Conservation (phyloP, 1,140 invertebrate genomes). For the Oryzaephilus surinamensis region DNA sequence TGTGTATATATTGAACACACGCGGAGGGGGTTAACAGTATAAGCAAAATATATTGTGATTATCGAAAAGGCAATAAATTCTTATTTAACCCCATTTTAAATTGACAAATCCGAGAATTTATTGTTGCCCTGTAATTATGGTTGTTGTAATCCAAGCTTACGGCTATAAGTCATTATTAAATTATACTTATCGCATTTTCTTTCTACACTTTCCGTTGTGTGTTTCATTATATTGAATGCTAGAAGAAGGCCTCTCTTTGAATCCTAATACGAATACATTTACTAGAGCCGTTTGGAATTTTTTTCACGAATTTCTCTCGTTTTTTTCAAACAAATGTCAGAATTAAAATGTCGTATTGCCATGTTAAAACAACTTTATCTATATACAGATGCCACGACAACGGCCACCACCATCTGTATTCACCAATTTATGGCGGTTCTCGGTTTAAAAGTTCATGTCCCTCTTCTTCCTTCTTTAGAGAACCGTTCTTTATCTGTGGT, state of each 20-base stretch:
- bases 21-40: too few relatives aligned
- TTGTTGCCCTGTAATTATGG: constrained; percentile 16
- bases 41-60: too few relatives aligned
- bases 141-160: constrained; percentile 23
- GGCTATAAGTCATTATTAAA: constrained; percentile 22
- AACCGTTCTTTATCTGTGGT: constrained; percentile 28
- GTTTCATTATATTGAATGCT: too few relatives aligned
- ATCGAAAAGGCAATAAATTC: constrained; percentile 23
- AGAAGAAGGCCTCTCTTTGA: too few relatives aligned
- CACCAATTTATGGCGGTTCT: constrained; percentile 27
- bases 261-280: too few relatives aligned
- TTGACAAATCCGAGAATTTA: constrained; percentile 22
- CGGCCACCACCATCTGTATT: constrained; percentile 25
- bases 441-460: constrained; percentile 27
- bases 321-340: constrained; percentile 22
- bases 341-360: constrained; percentile 29
- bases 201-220: too few relatives aligned
- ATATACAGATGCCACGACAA: constrained; percentile 27
- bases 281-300: too few relatives aligned
- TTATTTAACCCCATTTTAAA: constrained; percentile 13
- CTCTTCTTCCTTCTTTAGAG: background rate
- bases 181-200: constrained; percentile 17
- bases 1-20: too few relatives aligned
- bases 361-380: constrained; percentile 29
- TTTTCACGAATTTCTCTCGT: background rate